phyloP scores from a whole-genome alignment of 2,797 vertebrate genomes.

The Lacerta agilis region DNA sequence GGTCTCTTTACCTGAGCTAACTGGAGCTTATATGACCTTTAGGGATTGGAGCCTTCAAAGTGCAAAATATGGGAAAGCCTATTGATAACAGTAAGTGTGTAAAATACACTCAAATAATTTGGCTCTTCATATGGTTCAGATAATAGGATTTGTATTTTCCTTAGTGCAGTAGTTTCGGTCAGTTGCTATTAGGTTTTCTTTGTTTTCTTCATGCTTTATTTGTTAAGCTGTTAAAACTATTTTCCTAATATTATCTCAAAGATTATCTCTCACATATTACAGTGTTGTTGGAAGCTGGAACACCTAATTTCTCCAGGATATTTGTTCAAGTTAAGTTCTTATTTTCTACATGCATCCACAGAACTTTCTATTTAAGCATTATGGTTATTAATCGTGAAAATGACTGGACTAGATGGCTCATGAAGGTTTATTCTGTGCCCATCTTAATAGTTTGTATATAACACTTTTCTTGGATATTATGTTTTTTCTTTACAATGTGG shows the following conservation, averaged over 20 bases:
- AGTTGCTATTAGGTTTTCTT: background rate
- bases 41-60: background rate
- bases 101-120: fast-evolving
- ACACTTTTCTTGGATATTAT: background rate
- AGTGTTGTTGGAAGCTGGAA: background rate
- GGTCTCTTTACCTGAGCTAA: background rate
- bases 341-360: slow-evolving; percentile 1
- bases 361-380: slow-evolving; percentile 47
- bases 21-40: background rate
- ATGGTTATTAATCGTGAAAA: background rate
- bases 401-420: background rate
- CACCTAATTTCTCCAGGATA: background rate
- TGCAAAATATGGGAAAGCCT: background rate
- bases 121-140: fast-evolving
- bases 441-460: slow-evolving; percentile 41
- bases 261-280: background rate
- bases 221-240: background rate
- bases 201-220: background rate
- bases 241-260: background rate
- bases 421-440: background rate
- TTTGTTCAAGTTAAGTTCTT: background rate
- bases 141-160: fast-evolving
- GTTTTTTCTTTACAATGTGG: slow-evolving; percentile 1
- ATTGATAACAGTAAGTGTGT: background rate
- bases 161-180: background rate